These are phyloP conservation scores for Drosophila bifasciata DNA, from an alignment of 1,140 invertebrate genomes.

Conservation along the genomic window DNA sequence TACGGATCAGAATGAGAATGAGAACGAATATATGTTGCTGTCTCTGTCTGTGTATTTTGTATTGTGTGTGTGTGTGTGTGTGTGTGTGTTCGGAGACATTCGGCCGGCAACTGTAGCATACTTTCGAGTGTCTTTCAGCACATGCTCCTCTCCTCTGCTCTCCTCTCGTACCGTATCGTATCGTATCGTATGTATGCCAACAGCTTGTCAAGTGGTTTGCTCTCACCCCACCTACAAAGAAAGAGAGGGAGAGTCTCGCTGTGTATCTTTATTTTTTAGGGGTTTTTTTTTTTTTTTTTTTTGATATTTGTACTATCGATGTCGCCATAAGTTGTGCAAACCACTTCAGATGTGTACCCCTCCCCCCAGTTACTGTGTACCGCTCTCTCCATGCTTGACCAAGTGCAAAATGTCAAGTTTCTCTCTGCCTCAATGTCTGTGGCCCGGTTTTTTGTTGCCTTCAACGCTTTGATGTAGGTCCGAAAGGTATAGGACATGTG, in stretches of 20 bases:
- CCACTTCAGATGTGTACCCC: conserved; percentile 69
- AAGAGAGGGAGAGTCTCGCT: not conserved
- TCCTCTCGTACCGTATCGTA: no score
- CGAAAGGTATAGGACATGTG: conserved; percentile 4
- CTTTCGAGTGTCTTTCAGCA: conserved; percentile 75
- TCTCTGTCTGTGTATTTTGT: conserved; percentile 1
- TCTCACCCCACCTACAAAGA: not conserved
- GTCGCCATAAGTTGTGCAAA: conserved; percentile 76
- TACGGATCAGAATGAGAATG: conserved; percentile 39
- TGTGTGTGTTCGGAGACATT: conserved; percentile 49
- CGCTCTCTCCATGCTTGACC: conserved; percentile 65
- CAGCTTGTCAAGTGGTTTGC: conserved; percentile 74
- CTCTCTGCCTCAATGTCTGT: conserved; percentile 14
- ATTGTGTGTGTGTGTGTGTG: conserved; percentile 10
- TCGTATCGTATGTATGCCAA: conserved; percentile 66
- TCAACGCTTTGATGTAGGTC: conserved; percentile 73
- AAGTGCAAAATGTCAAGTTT: conserved; percentile 81
- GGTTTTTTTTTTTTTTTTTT: conserved; percentile 31
- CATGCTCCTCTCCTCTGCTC: conserved; percentile 42
- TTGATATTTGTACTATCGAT: conserved; percentile 76
- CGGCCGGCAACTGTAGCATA: conserved; percentile 74
- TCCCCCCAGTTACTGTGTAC: conserved; percentile 15
- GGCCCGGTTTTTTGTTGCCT: conserved; percentile 15
- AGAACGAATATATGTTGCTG: conserved; percentile 14
- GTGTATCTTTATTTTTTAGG: conserved; percentile 1